These are phyloP conservation scores for Brenthis hecate DNA, from an alignment of 2,888 invertebrate species.

Conservation along the genomic window DNA sequence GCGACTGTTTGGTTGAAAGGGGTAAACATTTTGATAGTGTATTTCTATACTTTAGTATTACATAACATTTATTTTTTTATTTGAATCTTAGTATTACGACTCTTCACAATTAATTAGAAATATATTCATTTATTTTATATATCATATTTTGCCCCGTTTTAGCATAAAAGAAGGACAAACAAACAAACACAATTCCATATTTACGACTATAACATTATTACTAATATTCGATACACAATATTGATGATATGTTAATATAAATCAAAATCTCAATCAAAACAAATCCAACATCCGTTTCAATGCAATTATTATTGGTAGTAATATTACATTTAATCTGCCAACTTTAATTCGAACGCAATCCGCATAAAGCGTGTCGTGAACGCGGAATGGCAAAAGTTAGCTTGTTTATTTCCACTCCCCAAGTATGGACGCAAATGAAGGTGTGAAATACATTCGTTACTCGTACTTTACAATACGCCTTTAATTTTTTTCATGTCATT, in stretches of 20 bases:
- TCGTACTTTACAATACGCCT: constrained; percentile 30
- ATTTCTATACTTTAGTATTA: too few species aligned
- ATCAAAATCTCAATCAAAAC: constrained; percentile 18
- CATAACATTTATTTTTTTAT: too few species aligned
- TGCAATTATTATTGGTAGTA: constrained; percentile 47
- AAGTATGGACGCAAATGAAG: constrained; percentile 61
- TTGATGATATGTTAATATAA: neutral
- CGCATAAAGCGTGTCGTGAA: constrained; percentile 57
- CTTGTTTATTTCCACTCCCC: constrained; percentile 69
- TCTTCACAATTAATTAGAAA: too few species aligned
- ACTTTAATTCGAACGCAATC: constrained; percentile 58
- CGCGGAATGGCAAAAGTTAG: constrained; percentile 69
- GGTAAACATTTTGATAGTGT: too few species aligned
- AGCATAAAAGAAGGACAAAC: too few species aligned
- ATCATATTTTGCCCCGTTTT: too few species aligned
- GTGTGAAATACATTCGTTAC: constrained; percentile 54
- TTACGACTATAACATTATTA: too few species aligned
- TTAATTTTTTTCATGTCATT: constrained; percentile 20
- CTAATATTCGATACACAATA: too few species aligned
- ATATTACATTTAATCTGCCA: constrained; percentile 57
- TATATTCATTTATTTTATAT: too few species aligned
- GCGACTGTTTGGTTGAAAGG: too few species aligned
- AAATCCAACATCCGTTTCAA: constrained; percentile 29
- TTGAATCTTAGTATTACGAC: too few species aligned
- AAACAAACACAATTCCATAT: too few species aligned